Evolutionary conservation across 2,888 invertebrate genomes (phyloP).

Genomic region (Atrina japonica): DNA sequence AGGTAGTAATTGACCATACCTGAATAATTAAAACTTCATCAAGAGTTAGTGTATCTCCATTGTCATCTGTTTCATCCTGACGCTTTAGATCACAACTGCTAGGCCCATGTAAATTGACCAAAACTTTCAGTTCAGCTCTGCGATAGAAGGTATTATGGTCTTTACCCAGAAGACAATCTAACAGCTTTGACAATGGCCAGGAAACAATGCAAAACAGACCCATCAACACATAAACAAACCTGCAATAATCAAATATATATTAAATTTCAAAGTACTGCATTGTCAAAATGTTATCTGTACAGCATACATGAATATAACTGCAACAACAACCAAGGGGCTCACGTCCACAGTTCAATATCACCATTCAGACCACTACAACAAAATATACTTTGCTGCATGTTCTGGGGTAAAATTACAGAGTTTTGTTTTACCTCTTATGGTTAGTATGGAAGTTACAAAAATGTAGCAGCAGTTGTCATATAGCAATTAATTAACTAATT

Average conservation of each 20-base stretch:
- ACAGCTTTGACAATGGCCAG: slow-evolving; percentile 78
- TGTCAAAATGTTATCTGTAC: background rate
- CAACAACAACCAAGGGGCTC: no score
- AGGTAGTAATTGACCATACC: no score
- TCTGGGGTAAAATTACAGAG: no score
- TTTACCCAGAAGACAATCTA: slow-evolving; percentile 78
- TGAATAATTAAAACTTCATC: slow-evolving; percentile 79
- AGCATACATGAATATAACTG: no score
- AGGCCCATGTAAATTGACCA: slow-evolving; percentile 78
- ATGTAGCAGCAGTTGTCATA: no score
- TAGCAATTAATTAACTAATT: no score
- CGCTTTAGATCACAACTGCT: slow-evolving; percentile 10
- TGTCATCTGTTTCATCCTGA: slow-evolving; percentile 18
- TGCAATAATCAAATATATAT: slow-evolving; percentile 41
- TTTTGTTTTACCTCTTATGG: no score
- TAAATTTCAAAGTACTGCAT: background rate
- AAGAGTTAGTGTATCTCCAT: slow-evolving; percentile 61
- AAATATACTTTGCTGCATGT: no score
- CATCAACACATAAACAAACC: slow-evolving; percentile 78
- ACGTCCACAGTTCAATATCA: no score
- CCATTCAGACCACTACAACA: no score
- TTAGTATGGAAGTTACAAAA: no score
- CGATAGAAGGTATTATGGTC: slow-evolving; percentile 77
- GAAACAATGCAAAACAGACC: slow-evolving; percentile 74
- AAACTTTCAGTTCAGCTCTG: slow-evolving; percentile 76